These are phyloP conservation scores for Antechinus stuartii DNA, from an alignment of 2,113 vertebrate genomes.

Conservation along the genomic window DNA sequence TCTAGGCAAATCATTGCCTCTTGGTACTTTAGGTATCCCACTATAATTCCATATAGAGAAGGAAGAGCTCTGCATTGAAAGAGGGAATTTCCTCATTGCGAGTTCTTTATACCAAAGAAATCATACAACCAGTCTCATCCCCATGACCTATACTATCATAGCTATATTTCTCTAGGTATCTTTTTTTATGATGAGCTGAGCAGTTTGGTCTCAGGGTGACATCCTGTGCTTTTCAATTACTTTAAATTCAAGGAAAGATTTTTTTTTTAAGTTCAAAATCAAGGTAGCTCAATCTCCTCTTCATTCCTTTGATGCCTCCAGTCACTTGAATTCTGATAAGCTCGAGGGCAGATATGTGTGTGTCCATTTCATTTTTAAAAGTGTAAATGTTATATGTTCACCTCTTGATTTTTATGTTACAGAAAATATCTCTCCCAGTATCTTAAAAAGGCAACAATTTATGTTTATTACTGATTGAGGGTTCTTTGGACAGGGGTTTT, in stretches of 20 bases:
- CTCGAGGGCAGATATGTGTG: background rate
- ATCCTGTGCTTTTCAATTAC: background rate
- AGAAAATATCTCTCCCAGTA: background rate
- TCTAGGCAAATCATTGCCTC: background rate
- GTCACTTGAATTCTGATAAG: background rate
- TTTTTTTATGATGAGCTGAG: background rate
- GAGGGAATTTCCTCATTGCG: background rate
- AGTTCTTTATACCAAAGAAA: background rate
- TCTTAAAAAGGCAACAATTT: background rate
- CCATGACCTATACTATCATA: background rate
- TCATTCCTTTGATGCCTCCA: background rate
- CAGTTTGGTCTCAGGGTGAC: background rate
- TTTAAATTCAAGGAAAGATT: background rate
- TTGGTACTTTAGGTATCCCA: background rate
- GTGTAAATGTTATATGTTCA: background rate
- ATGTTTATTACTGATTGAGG: background rate
- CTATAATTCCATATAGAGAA: background rate
- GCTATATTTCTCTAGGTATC: background rate
- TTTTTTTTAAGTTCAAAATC: conserved; percentile 3
- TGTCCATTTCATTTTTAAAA: conserved; percentile 1
- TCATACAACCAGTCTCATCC: background rate
- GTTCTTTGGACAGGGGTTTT: background rate
- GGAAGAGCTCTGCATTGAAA: background rate
- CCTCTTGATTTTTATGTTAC: background rate
- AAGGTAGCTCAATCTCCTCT: background rate